phyloP scores from a whole-genome alignment of 1,140 invertebrate species.

The Meloidogyne floridensis region DNA sequence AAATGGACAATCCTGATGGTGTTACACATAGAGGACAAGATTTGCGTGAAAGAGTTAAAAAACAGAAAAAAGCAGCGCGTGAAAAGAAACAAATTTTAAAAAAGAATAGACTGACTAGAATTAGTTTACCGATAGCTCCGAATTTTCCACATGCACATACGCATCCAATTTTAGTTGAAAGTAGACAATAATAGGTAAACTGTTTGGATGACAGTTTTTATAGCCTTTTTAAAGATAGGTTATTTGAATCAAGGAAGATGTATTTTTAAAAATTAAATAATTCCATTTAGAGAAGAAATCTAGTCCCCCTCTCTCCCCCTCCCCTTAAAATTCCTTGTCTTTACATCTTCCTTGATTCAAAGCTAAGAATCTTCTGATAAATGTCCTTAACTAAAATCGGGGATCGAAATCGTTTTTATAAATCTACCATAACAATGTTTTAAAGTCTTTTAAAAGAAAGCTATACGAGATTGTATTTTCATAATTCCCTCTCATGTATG shows the following conservation, averaged over 20 bases:
- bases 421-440: neutral
- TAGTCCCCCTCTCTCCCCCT: too few relatives aligned
- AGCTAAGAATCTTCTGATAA: too few relatives aligned
- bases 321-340: too few relatives aligned
- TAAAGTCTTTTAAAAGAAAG: too few relatives aligned
- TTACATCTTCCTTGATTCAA: too few relatives aligned
- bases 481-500: neutral
- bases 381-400: too few relatives aligned
- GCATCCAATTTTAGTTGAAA: neutral
- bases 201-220: neutral
- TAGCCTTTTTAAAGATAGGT: neutral
- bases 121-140: conserved; percentile 38
- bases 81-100: conserved; percentile 59
- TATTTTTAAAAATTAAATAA: too few relatives aligned
- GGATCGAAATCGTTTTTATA: neutral
- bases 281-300: too few relatives aligned
- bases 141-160: conserved; percentile 38
- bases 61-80: conserved; percentile 61
- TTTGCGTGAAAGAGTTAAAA: conserved; percentile 62
- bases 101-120: conserved; percentile 57
- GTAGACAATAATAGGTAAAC: neutral
- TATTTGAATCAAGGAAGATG: neutral
- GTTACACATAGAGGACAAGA: conserved; percentile 64
- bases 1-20: conserved; percentile 63
- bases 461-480: too few relatives aligned